A percentile compares a stretch with the other conserved stretches of the same genome.
Evolutionary conservation across 2,797 vertebrate genomes (phyloP).

Genomic region (Onychomys leucogaster): DNA sequence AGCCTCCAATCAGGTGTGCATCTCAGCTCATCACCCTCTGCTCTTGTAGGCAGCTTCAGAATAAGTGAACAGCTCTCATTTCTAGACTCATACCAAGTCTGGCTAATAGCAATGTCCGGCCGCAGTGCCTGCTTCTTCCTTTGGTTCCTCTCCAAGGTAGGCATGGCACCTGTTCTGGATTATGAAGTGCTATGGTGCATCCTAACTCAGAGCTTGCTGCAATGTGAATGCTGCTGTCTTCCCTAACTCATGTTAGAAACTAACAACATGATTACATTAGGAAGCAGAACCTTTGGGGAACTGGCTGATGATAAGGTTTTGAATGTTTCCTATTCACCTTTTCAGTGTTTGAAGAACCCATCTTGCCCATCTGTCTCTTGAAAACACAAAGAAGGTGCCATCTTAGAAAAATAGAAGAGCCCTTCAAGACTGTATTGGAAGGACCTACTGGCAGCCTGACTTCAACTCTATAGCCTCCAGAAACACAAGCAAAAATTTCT

Average conservation of each 20-base stretch:
- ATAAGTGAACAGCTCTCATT: neutral
- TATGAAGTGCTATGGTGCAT: neutral
- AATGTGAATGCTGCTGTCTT: accelerated
- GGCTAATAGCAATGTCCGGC: too few species aligned
- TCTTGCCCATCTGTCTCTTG: neutral
- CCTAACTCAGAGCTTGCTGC: neutral
- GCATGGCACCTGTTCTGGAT: neutral
- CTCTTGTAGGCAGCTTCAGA: neutral
- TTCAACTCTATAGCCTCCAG: neutral
- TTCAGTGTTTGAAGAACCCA: neutral
- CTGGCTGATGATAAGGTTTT: neutral
- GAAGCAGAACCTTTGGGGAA: neutral
- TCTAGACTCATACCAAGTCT: neutral
- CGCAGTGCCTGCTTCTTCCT: neutral
- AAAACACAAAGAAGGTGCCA: neutral
- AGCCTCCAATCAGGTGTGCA: neutral
- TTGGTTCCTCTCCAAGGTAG: neutral
- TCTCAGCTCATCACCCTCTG: accelerated
- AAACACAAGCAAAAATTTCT: neutral
- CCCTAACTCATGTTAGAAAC: neutral
- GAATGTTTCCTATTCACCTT: neutral
- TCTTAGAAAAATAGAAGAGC: neutral
- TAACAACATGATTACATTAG: neutral
- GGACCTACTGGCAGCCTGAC: neutral
- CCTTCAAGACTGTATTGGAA: neutral